Conservation (phyloP, 2,113 vertebrate genomes). For the Nycticryphes semicollaris region DNA sequence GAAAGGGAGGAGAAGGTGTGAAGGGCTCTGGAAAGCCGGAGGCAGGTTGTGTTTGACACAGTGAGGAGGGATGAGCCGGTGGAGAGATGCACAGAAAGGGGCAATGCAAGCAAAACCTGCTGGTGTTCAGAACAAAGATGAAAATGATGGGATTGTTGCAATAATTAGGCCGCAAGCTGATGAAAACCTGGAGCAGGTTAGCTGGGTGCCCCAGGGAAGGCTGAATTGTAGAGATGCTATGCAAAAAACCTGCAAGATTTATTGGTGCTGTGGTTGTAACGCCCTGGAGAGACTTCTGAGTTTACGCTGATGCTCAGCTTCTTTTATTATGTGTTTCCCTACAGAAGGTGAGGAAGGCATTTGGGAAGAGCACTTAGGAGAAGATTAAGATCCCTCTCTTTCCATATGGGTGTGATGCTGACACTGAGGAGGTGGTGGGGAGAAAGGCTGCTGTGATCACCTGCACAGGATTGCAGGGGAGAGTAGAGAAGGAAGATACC, state of each 20-base stretch:
- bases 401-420: neutral
- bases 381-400: neutral
- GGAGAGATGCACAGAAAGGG: neutral
- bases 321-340: neutral
- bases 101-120: neutral
- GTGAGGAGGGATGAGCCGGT: neutral
- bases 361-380: neutral
- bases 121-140: neutral
- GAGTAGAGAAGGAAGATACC: neutral
- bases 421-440: neutral
- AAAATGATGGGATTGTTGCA: neutral
- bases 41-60: neutral
- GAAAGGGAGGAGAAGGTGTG: neutral
- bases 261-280: neutral
- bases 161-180: neutral
- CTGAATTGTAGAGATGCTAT: neutral
- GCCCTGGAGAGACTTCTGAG: neutral
- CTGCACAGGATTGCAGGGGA: neutral
- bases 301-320: neutral
- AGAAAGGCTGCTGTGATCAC: neutral
- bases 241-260: neutral
- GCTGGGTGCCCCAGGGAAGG: neutral
- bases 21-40: neutral
- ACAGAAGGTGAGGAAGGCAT: neutral
- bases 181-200: neutral